Evolutionary conservation across 2,113 vertebrate genomes (phyloP).

Genomic region (Eulemur macaco): DNA sequence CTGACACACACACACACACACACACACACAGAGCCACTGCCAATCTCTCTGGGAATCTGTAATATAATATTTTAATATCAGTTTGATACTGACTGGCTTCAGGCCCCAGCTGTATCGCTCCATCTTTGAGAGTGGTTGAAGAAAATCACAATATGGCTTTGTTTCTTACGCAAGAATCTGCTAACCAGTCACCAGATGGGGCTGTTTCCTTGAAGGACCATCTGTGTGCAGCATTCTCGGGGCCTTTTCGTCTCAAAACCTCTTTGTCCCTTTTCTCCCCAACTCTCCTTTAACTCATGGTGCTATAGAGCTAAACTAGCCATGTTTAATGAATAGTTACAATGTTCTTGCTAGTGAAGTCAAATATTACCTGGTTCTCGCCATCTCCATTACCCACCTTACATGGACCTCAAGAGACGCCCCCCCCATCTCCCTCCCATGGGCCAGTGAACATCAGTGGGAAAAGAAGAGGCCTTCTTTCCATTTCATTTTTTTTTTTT

Average conservation of each 20-base stretch:
- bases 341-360: neutral
- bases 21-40: neutral
- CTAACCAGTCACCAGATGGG: neutral
- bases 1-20: neutral
- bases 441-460: neutral
- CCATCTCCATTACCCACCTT: neutral
- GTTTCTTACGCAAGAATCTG: neutral
- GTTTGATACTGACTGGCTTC: neutral
- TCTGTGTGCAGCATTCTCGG: neutral
- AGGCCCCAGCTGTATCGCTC: neutral
- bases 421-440: too few relatives aligned
- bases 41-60: neutral
- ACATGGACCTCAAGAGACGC: neutral
- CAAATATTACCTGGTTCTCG: neutral
- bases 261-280: neutral
- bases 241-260: neutral
- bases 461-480: neutral
- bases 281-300: neutral
- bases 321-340: neutral
- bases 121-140: neutral
- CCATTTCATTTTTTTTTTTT: too few relatives aligned
- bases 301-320: neutral
- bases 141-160: neutral
- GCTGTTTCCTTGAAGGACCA: neutral
- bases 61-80: constrained; percentile 22